Percentiles rank a stretch among this genome's conserved stretches.
phyloP scores from a whole-genome alignment of 2,888 invertebrate genomes.

The Catotricha subobsoleta region DNA sequence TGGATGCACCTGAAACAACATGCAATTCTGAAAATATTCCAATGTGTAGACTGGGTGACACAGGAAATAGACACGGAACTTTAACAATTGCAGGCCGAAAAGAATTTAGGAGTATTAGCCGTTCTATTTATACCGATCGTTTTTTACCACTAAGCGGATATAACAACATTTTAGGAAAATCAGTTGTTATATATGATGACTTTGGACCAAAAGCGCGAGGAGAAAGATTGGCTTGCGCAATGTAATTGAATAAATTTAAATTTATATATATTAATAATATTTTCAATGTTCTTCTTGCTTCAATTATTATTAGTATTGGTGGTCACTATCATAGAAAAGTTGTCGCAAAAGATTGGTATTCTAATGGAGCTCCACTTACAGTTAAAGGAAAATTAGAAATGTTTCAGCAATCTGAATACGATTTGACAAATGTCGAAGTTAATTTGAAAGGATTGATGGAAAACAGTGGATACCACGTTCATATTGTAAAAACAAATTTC shows the following conservation, averaged over 20 bases:
- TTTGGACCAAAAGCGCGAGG: constrained; percentile 74
- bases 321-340: constrained; percentile 63
- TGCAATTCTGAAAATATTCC: constrained; percentile 40
- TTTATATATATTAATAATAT: background rate
- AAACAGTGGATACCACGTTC: constrained; percentile 61
- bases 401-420: constrained; percentile 71
- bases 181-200: constrained; percentile 75
- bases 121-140: constrained; percentile 61
- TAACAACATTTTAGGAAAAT: constrained; percentile 56
- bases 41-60: constrained; percentile 58
- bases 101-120: constrained; percentile 40
- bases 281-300: background rate
- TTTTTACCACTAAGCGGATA: constrained; percentile 58
- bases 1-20: constrained; percentile 36
- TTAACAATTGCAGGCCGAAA: constrained; percentile 60
- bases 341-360: constrained; percentile 75
- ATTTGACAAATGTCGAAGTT: constrained; percentile 60
- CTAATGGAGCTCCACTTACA: constrained; percentile 47
- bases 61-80: constrained; percentile 50
- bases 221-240: constrained; percentile 72
- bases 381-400: constrained; percentile 64
- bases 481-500: constrained; percentile 40
- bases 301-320: constrained; percentile 38
- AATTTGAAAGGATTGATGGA: constrained; percentile 50
- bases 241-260: constrained; percentile 35